Base-by-base conservation (phyloP, 2,888 invertebrate species). In the Meghimatium bilineatum region DNA sequence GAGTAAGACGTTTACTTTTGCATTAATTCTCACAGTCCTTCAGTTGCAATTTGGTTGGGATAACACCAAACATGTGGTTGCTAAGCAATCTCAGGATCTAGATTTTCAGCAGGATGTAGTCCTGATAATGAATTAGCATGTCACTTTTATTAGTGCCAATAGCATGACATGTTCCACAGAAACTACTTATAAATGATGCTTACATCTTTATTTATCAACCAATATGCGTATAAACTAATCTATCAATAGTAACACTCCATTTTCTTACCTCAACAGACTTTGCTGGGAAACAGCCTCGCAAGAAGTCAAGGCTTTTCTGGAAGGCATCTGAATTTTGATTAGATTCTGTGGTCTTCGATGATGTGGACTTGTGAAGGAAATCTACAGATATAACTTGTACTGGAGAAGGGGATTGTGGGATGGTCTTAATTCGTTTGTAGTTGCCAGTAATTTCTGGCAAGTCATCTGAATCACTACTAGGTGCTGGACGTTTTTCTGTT, bases 281-380 rank as follows among this genome's bases (percentile, higher is more conserved):
- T 56, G 85, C 82, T 52, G 87, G 88, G 82, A 89, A 91, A 67
- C 89, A 89, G n/a, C 88, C 89, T 23, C 75, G 38, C 20, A 91
- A 76, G 82, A 90, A 90, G 17, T 87, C 83, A 1, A 91, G 83
- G 60, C 88, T 87, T 71, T 86, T 79, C 69, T 88, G 86, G 60
- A 88, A 86, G 14, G 86, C 77, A 49, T 88, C 85, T 23, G 84
- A 84, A 6, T 79, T 80, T 36, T 66, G 44, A 72, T 78, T 34
- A 49, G 74, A 5, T 60, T 52, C 49, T 2, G 56, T 36, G 3
- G 69, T 38, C 69, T 76, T 77, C 38, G 78, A 34, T 63, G 36
- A 44, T 38, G 36, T 49, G 14, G 52, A 34, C 63, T 84, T 69
- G 32, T 80, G 36, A 14, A 75, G 29, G 38, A 67, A 80, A 36